Conservation (phyloP, 2,888 invertebrate species). For the Xylophagus ater region DNA sequence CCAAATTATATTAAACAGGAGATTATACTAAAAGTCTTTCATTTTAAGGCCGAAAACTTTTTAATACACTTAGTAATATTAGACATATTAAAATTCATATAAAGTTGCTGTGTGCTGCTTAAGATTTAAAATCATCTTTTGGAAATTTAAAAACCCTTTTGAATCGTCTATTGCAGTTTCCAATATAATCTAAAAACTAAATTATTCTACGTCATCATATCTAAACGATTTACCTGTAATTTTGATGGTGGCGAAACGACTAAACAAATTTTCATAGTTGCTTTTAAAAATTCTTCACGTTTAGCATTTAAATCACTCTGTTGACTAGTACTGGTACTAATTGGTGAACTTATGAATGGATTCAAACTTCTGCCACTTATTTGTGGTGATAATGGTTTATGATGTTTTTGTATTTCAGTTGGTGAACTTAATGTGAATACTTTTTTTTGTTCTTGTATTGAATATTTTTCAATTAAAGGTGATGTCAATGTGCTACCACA, state of each 20-base stretch:
- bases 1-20: too few relatives aligned
- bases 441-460: too few relatives aligned
- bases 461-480: not conserved
- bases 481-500: not conserved
- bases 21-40: too few relatives aligned
- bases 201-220: too few relatives aligned
- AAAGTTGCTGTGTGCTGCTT: too few relatives aligned
- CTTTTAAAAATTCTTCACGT: slow-evolving; percentile 57
- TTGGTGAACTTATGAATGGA: slow-evolving; percentile 29
- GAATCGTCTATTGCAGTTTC: too few relatives aligned
- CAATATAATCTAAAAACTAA: too few relatives aligned
- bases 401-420: not conserved
- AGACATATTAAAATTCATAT: too few relatives aligned
- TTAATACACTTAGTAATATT: too few relatives aligned
- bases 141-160: too few relatives aligned
- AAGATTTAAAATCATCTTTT: too few relatives aligned
- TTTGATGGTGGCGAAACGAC: slow-evolving; percentile 55
- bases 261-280: slow-evolving; percentile 62
- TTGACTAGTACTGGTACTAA: slow-evolving; percentile 13
- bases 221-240: slow-evolving; percentile 39
- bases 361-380: slow-evolving; percentile 24
- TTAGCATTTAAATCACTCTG: slow-evolving; percentile 37
- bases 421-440: slow-evolving; percentile 1
- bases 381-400: not conserved
- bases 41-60: too few relatives aligned